These are phyloP conservation scores for Drosophila subsilvestris DNA, from an alignment of 2,888 invertebrate genomes.

Conservation along the genomic window DNA sequence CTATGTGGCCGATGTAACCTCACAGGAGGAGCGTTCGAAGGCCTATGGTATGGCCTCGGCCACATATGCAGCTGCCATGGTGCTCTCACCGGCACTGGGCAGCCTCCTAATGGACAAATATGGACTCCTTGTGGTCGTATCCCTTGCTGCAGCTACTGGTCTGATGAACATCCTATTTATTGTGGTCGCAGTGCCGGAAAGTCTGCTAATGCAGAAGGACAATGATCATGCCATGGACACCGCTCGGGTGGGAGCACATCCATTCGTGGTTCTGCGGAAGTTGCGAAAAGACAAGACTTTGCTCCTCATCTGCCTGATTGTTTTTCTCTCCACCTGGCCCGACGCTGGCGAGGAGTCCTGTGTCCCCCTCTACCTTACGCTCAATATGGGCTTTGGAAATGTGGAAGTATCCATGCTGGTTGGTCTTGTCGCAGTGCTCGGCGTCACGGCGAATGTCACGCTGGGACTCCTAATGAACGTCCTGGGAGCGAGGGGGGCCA, in stretches of 20 bases:
- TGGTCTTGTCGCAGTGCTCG: constrained; percentile 6
- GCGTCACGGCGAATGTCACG: constrained; percentile 6
- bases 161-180: constrained; percentile 10
- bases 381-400: constrained; percentile 7
- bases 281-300: constrained; percentile 8
- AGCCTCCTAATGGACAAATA: constrained; percentile 6
- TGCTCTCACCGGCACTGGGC: constrained; percentile 6
- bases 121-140: neutral
- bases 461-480: constrained; percentile 4
- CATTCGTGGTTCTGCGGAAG: neutral
- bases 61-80: constrained; percentile 6
- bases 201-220: neutral
- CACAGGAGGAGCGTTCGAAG: constrained; percentile 3
- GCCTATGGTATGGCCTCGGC: constrained; percentile 6
- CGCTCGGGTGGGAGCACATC: neutral
- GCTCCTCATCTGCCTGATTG: constrained; percentile 13
- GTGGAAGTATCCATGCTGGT: constrained; percentile 13
- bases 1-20: constrained; percentile 17
- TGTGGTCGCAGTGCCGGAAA: constrained; percentile 14
- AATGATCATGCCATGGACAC: neutral
- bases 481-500: constrained; percentile 11
- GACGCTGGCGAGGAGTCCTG: constrained; percentile 1
- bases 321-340: constrained; percentile 4
- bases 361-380: constrained; percentile 1
- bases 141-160: neutral